Evolutionary conservation across 1,140 invertebrate genomes (phyloP).

Genomic region (Thalassaphorura encarpata): DNA sequence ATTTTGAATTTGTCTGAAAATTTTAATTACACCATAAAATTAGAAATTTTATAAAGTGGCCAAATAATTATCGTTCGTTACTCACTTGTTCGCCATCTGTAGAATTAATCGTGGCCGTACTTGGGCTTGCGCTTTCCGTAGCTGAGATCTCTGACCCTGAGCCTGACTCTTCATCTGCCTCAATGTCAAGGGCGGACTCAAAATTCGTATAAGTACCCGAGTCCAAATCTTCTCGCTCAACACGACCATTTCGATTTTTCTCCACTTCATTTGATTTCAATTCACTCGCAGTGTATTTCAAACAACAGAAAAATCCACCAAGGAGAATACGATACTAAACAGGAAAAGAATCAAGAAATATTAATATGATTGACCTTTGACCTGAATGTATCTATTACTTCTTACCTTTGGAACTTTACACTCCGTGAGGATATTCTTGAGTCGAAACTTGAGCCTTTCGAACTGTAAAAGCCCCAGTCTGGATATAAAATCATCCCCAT

Average conservation of each 20-base stretch:
- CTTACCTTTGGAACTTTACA: slow-evolving; percentile 23
- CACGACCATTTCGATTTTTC: too few species aligned
- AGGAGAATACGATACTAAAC: slow-evolving; percentile 63
- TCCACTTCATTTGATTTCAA: too few species aligned
- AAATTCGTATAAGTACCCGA: too few species aligned
- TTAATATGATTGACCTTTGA: background rate
- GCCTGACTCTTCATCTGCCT: background rate
- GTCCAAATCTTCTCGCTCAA: too few species aligned
- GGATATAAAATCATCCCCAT: slow-evolving; percentile 83
- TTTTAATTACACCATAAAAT: background rate
- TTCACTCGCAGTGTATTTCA: slow-evolving; percentile 1
- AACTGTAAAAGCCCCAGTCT: slow-evolving; percentile 66
- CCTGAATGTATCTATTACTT: background rate
- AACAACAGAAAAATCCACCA: slow-evolving; percentile 52
- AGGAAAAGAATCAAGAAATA: slow-evolving; percentile 8
- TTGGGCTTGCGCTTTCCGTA: background rate
- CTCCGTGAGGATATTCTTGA: slow-evolving; percentile 9
- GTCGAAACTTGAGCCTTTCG: slow-evolving; percentile 33
- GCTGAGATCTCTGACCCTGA: background rate
- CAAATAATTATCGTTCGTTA: background rate
- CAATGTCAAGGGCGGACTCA: too few species aligned
- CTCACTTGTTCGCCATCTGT: background rate
- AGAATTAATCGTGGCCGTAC: slow-evolving; percentile 5
- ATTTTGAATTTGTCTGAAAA: background rate
- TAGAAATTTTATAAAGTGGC: background rate